Base-by-base conservation (phyloP, 2,888 invertebrate species). In the Osmoderma eremita region DNA sequence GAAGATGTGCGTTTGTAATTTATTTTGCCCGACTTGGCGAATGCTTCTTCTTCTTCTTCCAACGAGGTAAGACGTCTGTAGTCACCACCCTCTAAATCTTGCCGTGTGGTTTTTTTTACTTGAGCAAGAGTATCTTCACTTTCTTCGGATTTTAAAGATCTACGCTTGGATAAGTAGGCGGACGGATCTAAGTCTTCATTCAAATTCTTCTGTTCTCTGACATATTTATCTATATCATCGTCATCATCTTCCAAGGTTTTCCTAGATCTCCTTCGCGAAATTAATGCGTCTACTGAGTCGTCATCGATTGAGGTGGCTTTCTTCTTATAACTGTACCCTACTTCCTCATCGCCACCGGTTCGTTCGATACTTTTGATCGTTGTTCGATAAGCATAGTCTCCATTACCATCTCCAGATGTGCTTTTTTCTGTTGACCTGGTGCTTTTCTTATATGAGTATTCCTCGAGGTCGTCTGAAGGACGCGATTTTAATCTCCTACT, bases 361-460 rank as follows among this genome's bases (percentile, higher is more conserved):
- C 76, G 76, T 70, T 78, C 78, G 1, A 74, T 65, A 6, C 76
- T 76, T 69, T 70, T 75, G 8, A 76, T 67, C 0, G 77, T 75
- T 69, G 74, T 77, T 69, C 76, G 74, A n/a, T 78, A 69, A 0
- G 73, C 72, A 58, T 77, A 75, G n/a, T 74, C 72, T 56, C 79
- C 78, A 36, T 76, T 77, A 64, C 78, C 79, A 18, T 78, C 78
- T 20, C 75, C 69, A 10, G 74, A 74, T 10, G 24, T 30, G 36
- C 67, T 50, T 18, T n/a, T 38, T 39, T 67, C 67, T 10, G 62
- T 30, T 18, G 69, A 67, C 58, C 70, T 70, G 10, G 69, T 61
- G 3, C 73, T 71, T 66, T 70, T 70, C 50, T 71, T 73, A 15
- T 67, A 67, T n/a, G 67, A 67, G n/a, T 67, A 67, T 22, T 63